Percentiles rank a stretch among this genome's conserved stretches.
Conservation (phyloP, 2,888 invertebrate species). For the Notodonta dromedarius region DNA sequence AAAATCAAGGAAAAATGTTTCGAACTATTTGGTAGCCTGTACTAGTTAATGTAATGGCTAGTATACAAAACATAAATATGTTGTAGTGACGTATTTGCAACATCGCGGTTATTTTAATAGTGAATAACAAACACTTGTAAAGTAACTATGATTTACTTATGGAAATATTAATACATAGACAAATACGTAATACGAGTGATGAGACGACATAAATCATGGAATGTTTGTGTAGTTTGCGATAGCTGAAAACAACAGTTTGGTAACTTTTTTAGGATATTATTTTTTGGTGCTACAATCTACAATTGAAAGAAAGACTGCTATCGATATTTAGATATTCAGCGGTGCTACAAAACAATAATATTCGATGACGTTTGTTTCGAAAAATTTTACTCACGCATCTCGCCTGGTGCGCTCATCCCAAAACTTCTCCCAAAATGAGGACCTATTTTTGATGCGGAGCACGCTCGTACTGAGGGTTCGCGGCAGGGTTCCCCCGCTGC, state of each 20-base stretch:
- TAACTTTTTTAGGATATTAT: too few relatives aligned
- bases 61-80: too few relatives aligned
- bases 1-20: too few relatives aligned
- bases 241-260: too few relatives aligned
- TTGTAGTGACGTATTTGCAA: too few relatives aligned
- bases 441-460: slow-evolving; percentile 90
- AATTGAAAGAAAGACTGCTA: too few relatives aligned
- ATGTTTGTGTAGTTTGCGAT: neutral
- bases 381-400: slow-evolving; percentile 86
- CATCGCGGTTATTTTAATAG: too few relatives aligned
- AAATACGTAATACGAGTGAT: neutral
- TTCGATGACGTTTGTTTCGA: neutral
- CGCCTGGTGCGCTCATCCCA: slow-evolving; percentile 88
- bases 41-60: too few relatives aligned
- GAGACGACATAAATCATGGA: slow-evolving; percentile 1
- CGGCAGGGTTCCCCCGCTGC: slow-evolving; percentile 83
- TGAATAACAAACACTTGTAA: neutral
- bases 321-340: too few relatives aligned
- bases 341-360: neutral
- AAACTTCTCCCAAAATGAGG: slow-evolving; percentile 94
- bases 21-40: too few relatives aligned
- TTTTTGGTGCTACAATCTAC: too few relatives aligned
- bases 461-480: slow-evolving; percentile 92
- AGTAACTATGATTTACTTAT: neutral
- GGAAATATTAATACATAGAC: too few relatives aligned